Conservation (phyloP, 2,113 vertebrate genomes). For the Mirounga angustirostris region DNA sequence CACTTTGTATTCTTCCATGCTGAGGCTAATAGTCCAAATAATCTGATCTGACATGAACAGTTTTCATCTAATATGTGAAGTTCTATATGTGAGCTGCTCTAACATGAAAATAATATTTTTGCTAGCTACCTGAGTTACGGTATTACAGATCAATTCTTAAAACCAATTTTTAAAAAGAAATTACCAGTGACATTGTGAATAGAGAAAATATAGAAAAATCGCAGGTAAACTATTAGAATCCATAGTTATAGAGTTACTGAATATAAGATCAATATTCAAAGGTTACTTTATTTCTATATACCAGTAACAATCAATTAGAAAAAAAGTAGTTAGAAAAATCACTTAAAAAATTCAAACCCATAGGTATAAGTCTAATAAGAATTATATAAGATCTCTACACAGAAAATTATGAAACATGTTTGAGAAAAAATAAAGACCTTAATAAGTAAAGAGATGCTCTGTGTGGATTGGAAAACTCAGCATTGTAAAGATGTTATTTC, state of each 20-base stretch:
- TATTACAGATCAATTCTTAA: constrained; percentile 13
- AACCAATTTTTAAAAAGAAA: background rate
- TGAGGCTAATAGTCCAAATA: background rate
- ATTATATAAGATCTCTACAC: background rate
- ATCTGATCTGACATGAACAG: background rate
- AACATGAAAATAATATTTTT: constrained; percentile 33
- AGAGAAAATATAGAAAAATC: constrained; percentile 18
- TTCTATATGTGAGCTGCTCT: background rate
- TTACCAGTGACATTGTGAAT: background rate
- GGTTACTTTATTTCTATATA: background rate
- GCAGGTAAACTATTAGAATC: background rate
- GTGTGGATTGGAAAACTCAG: background rate
- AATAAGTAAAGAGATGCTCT: background rate
- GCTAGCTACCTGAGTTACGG: background rate
- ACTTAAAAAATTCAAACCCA: background rate
- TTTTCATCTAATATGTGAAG: background rate
- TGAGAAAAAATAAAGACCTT: background rate
- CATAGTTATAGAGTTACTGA: background rate
- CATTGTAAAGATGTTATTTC: background rate
- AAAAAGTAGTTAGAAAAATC: background rate
- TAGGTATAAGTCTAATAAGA: background rate
- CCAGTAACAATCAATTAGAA: background rate
- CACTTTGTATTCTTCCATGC: background rate
- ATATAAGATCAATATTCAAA: background rate
- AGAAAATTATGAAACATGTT: background rate